These are phyloP conservation scores for Drosophila parabipectinata DNA, from an alignment of 1,140 invertebrate species.

Conservation along the genomic window DNA sequence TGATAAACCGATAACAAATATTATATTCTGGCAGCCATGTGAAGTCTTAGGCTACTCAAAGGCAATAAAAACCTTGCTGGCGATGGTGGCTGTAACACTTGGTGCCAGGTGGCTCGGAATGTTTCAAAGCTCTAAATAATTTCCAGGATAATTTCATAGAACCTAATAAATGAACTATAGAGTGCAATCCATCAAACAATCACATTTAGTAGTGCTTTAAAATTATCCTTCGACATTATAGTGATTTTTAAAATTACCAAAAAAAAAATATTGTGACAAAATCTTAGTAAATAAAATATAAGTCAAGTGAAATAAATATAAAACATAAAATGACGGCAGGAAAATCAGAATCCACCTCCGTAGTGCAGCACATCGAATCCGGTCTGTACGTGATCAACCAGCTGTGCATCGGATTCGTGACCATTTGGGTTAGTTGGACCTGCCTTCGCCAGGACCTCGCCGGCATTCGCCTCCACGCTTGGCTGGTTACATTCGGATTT, in stretches of 20 bases:
- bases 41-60: constrained; percentile 14
- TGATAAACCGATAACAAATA: constrained; percentile 57
- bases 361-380: constrained; percentile 58
- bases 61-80: constrained; percentile 34
- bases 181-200: neutral
- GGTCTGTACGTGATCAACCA: constrained; percentile 69
- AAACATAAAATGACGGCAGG: constrained; percentile 20
- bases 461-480: constrained; percentile 68
- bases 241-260: neutral
- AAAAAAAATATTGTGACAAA: no score
- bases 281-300: no score
- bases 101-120: constrained; percentile 15
- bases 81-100: constrained; percentile 30
- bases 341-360: constrained; percentile 25
- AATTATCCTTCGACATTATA: neutral
- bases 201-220: neutral
- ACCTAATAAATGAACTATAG: neutral
- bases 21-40: constrained; percentile 34
- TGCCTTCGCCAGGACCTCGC: constrained; percentile 56
- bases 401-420: constrained; percentile 75
- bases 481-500: constrained; percentile 73
- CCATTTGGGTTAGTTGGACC: constrained; percentile 78
- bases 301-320: neutral
- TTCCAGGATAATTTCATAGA: neutral
- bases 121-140: no score